These are phyloP conservation scores for Podarcis muralis DNA, from an alignment of 2,113 vertebrate species.

Conservation along the genomic window DNA sequence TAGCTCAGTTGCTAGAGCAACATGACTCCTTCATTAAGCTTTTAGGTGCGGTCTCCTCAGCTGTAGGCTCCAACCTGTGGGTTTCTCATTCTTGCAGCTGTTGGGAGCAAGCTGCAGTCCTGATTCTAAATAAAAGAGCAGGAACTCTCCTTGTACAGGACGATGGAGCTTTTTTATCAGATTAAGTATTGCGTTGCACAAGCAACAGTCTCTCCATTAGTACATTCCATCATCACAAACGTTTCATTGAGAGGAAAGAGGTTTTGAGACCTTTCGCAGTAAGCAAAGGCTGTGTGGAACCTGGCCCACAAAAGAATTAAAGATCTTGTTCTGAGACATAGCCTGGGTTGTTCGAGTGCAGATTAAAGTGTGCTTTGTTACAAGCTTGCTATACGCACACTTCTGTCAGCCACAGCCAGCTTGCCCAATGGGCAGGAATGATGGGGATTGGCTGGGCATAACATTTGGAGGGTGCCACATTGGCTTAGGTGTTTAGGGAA, in stretches of 20 bases:
- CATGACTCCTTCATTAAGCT: neutral
- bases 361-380: neutral
- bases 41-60: neutral
- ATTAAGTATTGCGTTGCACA: neutral
- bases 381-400: neutral
- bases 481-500: too few relatives aligned
- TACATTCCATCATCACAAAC: neutral
- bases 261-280: neutral
- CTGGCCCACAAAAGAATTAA: conserved; percentile 4
- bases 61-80: neutral
- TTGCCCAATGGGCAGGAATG: too few relatives aligned
- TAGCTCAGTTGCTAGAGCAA: neutral
- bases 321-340: neutral
- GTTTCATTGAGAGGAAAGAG: neutral
- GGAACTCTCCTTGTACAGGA: neutral
- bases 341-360: neutral
- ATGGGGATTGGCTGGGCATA: too few relatives aligned
- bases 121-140: neutral
- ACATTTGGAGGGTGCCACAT: too few relatives aligned
- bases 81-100: neutral
- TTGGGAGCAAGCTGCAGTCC: neutral
- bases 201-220: neutral
- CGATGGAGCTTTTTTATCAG: neutral
- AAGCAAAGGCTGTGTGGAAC: neutral
- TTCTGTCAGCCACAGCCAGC: too few relatives aligned